Base-by-base conservation (phyloP, 2,888 invertebrate genomes). In the Thymelicus lineola region DNA sequence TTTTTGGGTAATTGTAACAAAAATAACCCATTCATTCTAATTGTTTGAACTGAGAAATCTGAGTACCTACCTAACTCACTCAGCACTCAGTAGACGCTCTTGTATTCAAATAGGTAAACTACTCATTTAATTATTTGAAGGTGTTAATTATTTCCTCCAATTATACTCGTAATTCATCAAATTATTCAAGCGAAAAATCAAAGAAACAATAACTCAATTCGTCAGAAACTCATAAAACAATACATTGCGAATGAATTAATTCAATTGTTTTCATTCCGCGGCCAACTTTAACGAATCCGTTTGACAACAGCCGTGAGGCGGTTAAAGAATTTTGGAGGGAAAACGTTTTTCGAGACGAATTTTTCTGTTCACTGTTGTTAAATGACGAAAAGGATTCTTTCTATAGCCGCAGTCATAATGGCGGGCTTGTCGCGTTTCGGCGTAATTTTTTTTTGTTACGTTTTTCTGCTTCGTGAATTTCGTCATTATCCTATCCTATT, bases 191-290 rank as follows among this genome's bases (percentile, higher is more conserved):
- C 42, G 4, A 42, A 1, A 42, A 42, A 12, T 42, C 9, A 15
- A 7, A 50, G 53, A 53, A 53, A 20, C 20, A 53, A 55, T 62
- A 68, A 68, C 28, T 62, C 62, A 68, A 68, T 62, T 57, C 28
- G 15, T n/a, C 55, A 55, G 35, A 61, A 68, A 68, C 61, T 55
- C 55, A 2, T 59, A 59, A 61, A 68, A 68, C 68, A 68, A 68
- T 68, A 62, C 55, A 36, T 17, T 38, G 61, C 20, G 53, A 67
- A 67, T 67, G 50, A 67, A 67, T 45, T 45, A 36, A 65, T 68
- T 68, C 45, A 10, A 53, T 68, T 68, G 62, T 62, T 62, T 63
- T 57, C 35, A 58, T 17, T 42, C 35, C 20, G 17, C 42, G 45
- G 12, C 53, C 50, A 42, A 35, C 15, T 46, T 50, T 68, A 68